phyloP scores from a whole-genome alignment of 2,888 invertebrate genomes.

The Chelonus formosanus region DNA sequence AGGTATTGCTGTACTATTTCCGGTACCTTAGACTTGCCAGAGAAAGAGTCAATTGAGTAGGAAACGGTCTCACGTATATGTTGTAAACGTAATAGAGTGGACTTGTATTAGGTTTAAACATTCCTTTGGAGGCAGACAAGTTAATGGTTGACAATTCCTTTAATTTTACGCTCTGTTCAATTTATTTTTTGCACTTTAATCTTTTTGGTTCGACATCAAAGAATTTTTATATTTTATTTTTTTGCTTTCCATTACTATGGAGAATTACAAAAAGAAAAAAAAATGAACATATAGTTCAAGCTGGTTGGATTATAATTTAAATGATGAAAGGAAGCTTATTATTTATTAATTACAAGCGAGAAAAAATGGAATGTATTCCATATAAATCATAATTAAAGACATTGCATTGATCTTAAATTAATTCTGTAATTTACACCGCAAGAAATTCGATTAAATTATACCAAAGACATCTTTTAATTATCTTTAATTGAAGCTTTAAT shows the following conservation, averaged over 20 bases:
- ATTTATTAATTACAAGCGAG: not conserved
- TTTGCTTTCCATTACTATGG: too few relatives aligned
- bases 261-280: too few relatives aligned
- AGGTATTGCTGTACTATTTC: constrained; percentile 13
- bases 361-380: not conserved
- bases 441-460: constrained; percentile 28
- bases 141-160: constrained; percentile 28
- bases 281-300: too few relatives aligned
- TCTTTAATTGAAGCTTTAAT: constrained; percentile 25
- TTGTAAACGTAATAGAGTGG: not conserved
- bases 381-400: too few relatives aligned
- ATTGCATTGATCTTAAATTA: constrained; percentile 13
- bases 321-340: too few relatives aligned
- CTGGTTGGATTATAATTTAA: too few relatives aligned
- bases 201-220: not conserved
- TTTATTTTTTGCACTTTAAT: not conserved
- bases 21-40: constrained; percentile 8
- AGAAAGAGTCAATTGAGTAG: constrained; percentile 7
- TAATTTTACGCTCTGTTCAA: constrained; percentile 37
- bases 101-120: not conserved
- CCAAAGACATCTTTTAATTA: constrained; percentile 28
- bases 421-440: constrained; percentile 15
- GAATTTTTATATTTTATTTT: not conserved
- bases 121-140: not conserved
- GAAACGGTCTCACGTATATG: constrained; percentile 20